Percentiles rank a stretch among this genome's conserved stretches.
These are phyloP conservation scores for Lepilemur ruficaudatus DNA, from an alignment of 2,797 vertebrate species.

Conservation along the genomic window DNA sequence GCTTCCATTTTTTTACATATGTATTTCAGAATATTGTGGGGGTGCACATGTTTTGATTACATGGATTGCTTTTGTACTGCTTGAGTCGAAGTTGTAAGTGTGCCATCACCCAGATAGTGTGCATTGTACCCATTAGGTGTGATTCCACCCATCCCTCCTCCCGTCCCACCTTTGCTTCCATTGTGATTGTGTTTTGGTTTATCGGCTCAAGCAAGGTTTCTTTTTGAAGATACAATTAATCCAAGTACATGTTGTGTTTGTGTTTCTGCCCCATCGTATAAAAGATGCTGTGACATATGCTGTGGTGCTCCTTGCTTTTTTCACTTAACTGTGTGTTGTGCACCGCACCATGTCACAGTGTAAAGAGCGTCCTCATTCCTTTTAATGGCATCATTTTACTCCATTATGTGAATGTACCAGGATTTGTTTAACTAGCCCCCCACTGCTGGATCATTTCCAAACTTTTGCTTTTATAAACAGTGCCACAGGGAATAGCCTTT, in stretches of 20 bases:
- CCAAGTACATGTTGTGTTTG: neutral
- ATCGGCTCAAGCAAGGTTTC: neutral
- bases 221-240: neutral
- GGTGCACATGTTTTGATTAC: too few species aligned
- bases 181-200: too few species aligned
- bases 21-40: too few species aligned
- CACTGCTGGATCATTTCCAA: neutral
- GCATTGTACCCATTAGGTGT: too few species aligned
- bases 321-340: accelerated
- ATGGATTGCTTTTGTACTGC: too few species aligned
- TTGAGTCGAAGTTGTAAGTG: too few species aligned
- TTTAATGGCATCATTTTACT: neutral
- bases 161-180: neutral
- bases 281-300: accelerated
- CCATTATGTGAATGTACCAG: neutral
- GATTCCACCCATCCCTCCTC: too few species aligned
- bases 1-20: too few species aligned
- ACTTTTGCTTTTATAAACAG: too few species aligned
- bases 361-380: neutral
- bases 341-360: accelerated
- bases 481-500: neutral
- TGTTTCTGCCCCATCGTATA: neutral
- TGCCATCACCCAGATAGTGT: too few species aligned
- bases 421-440: neutral
- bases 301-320: too few species aligned